A percentile compares a stretch with the other conserved stretches of the same genome.
These are phyloP conservation scores for Phania funesta DNA, from an alignment of 2,888 invertebrate species.

Conservation along the genomic window DNA sequence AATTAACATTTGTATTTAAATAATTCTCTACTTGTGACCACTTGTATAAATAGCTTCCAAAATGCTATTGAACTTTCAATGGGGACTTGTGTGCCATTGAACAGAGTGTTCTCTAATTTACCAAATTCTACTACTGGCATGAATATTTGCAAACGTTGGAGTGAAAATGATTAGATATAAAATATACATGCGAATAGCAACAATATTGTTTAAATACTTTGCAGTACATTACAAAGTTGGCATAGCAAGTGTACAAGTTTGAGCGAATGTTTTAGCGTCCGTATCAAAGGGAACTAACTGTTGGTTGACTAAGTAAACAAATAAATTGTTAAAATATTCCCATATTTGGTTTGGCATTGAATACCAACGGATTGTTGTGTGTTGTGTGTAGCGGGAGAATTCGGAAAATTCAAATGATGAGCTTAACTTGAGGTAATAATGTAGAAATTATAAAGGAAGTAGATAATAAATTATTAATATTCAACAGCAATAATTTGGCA, in stretches of 20 bases:
- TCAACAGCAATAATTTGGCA: constrained; percentile 9
- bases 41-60: constrained; percentile 28
- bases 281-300: constrained; percentile 26
- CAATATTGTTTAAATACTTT: constrained; percentile 37
- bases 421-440: neutral
- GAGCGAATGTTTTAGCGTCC: constrained; percentile 16
- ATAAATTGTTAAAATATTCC: constrained; percentile 30
- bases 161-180: constrained; percentile 1
- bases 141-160: constrained; percentile 12
- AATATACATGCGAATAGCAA: neutral
- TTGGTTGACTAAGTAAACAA: constrained; percentile 24
- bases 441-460: constrained; percentile 2
- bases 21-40: neutral
- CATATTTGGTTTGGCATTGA: constrained; percentile 51
- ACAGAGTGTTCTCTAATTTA: constrained; percentile 36
- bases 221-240: constrained; percentile 17
- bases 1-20: neutral
- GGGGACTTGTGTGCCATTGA: constrained; percentile 15
- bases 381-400: neutral
- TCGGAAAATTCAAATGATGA: neutral
- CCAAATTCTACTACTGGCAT: neutral
- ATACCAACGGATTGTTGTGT: neutral
- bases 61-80: constrained; percentile 57
- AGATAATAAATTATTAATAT: constrained; percentile 39
- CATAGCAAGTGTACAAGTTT: neutral